phyloP scores from a whole-genome alignment of 2,113 vertebrate species.

The Gnathonemus echidnorhynchus region DNA sequence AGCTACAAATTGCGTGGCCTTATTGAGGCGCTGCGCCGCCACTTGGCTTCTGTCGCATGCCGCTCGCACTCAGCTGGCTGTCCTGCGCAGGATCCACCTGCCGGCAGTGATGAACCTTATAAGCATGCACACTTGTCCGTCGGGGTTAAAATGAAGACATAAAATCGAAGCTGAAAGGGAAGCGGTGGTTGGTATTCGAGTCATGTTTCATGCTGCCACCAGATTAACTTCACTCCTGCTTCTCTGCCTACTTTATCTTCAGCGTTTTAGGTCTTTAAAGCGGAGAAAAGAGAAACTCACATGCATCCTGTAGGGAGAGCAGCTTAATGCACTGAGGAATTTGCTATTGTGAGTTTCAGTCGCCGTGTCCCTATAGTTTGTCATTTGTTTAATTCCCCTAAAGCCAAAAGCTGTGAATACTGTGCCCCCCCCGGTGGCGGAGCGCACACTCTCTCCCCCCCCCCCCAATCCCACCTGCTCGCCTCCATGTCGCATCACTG shows the following conservation, averaged over 20 bases:
- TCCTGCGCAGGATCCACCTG: not conserved
- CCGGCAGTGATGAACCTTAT: not conserved
- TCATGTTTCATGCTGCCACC: not conserved
- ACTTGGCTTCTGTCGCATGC: not conserved
- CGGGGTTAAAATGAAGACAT: not conserved
- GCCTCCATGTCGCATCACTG: not conserved
- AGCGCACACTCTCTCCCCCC: not conserved
- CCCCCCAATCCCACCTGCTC: not conserved
- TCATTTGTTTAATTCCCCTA: not conserved
- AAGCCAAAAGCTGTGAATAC: not conserved
- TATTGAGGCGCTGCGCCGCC: not conserved
- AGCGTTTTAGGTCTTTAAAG: not conserved
- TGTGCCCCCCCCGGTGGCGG: not conserved
- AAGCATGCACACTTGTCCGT: not conserved
- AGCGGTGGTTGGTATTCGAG: not conserved
- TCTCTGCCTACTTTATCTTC: not conserved
- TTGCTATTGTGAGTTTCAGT: not conserved
- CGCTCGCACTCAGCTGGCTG: not conserved
- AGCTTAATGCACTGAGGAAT: not conserved
- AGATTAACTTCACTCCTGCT: not conserved
- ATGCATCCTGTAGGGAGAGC: not conserved
- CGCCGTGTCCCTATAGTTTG: not conserved
- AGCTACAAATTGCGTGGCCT: not conserved
- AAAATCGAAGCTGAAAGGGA: not conserved
- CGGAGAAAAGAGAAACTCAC: not conserved